Evolutionary conservation across 2,888 invertebrate genomes (phyloP).

Genomic region (Iphiclides podalirius): DNA sequence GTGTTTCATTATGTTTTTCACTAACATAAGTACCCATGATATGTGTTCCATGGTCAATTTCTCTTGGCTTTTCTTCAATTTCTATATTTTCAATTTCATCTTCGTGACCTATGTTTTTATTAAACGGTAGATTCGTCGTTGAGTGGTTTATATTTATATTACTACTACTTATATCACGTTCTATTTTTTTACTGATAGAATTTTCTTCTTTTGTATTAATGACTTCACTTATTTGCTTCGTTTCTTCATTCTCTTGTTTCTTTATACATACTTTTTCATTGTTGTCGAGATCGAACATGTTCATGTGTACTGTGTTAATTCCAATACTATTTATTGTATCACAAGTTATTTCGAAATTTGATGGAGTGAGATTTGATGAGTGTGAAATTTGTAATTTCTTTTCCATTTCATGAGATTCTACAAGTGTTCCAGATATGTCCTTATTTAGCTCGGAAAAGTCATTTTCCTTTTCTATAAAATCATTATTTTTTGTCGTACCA

Average conservation of each 20-base stretch:
- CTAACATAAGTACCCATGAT: not conserved
- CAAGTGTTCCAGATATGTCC: not conserved
- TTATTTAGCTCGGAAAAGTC: not conserved
- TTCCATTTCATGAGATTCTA: not conserved
- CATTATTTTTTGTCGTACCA: not conserved
- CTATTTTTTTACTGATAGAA: too few relatives aligned
- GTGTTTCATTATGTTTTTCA: not conserved
- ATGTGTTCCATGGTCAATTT: not conserved
- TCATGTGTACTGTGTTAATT: not conserved
- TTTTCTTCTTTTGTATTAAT: not conserved
- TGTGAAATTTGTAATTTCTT: not conserved
- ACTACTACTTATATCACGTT: too few relatives aligned
- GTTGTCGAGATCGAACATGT: not conserved
- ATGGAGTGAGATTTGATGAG: not conserved
- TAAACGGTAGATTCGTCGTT: not conserved
- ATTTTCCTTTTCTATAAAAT: not conserved
- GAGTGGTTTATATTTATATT: too few relatives aligned
- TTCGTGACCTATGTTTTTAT: conserved; percentile 2
- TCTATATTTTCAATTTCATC: not conserved
- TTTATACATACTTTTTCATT: not conserved
- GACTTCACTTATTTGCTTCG: not conserved
- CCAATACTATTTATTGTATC: not conserved
- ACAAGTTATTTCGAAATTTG: not conserved
- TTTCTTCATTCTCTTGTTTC: not conserved
- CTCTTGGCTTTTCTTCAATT: not conserved